These are phyloP conservation scores for Anadara kagoshimensis DNA, from an alignment of 1,140 invertebrate genomes.

Conservation along the genomic window DNA sequence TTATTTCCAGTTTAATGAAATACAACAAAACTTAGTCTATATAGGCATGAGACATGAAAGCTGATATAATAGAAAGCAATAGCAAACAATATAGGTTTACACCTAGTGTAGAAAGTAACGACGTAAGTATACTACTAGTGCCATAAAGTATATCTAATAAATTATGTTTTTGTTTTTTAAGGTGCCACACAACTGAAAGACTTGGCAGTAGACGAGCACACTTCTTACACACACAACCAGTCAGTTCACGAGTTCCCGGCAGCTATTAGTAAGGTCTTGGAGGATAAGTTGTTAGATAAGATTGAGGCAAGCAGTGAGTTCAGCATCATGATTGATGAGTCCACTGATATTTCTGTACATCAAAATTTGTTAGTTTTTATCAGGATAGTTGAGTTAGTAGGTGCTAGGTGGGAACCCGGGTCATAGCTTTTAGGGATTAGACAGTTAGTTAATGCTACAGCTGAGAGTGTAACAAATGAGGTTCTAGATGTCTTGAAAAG, in stretches of 20 bases:
- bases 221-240: not conserved
- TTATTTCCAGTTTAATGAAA: no score
- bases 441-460: constrained; percentile 6
- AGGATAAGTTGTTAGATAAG: not conserved
- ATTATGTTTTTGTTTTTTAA: not conserved
- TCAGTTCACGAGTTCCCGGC: constrained; percentile 18
- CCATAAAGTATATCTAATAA: not conserved
- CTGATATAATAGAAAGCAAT: no score
- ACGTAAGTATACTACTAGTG: no score
- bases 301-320: not conserved
- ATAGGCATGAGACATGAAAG: no score
- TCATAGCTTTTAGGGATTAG: constrained; percentile 23
- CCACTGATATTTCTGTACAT: constrained; percentile 3
- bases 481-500: not conserved
- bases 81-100: no score
- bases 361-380: constrained; percentile 2
- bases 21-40: no score
- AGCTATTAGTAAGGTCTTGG: constrained; percentile 1
- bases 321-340: constrained; percentile 25
- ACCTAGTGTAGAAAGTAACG: no score
- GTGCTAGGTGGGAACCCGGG: not conserved
- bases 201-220: no score
- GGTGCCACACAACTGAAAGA: not conserved
- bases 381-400: not conserved
- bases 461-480: constrained; percentile 13